Evolutionary conservation across 2,888 invertebrate species (phyloP).

Genomic region (Clusia tigrina): DNA sequence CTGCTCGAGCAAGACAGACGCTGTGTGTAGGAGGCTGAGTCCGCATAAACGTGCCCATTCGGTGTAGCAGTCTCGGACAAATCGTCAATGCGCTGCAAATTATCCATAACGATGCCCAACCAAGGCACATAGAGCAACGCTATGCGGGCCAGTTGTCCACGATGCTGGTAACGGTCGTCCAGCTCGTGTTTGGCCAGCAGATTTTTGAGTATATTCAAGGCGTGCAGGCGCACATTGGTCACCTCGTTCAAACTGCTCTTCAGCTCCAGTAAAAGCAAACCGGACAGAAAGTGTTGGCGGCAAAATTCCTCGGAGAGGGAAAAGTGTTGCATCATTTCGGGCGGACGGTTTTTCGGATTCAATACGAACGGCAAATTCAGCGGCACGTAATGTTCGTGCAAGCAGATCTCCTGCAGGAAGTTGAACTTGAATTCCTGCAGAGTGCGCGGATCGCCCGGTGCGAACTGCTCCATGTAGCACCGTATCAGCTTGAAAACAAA

Average conservation of each 20-base stretch:
- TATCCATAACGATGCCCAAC: slow-evolving; percentile 87
- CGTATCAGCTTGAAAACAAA: slow-evolving; percentile 90
- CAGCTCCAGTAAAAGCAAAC: slow-evolving; percentile 86
- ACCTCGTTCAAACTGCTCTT: slow-evolving; percentile 86
- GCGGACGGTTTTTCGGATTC: slow-evolving; percentile 65
- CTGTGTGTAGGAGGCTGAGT: slow-evolving; percentile 63
- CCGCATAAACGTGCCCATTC: slow-evolving; percentile 62
- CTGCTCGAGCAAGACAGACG: slow-evolving; percentile 70
- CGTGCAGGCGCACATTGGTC: slow-evolving; percentile 80
- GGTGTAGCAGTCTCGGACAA: slow-evolving; percentile 57
- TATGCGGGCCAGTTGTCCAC: slow-evolving; percentile 83
- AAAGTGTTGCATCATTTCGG: slow-evolving; percentile 69
- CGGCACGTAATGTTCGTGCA: slow-evolving; percentile 94
- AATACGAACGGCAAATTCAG: slow-evolving; percentile 84
- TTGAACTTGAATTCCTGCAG: slow-evolving; percentile 92
- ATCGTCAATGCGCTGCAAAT: slow-evolving; percentile 77
- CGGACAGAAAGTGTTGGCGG: slow-evolving; percentile 89
- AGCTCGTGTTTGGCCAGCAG: slow-evolving; percentile 92
- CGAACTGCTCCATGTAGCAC: slow-evolving; percentile 85
- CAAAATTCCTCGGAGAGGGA: slow-evolving; percentile 84
- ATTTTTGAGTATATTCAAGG: slow-evolving; percentile 82
- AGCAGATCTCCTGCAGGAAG: slow-evolving; percentile 88
- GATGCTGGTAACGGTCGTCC: slow-evolving; percentile 87
- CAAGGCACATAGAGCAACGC: slow-evolving; percentile 92
- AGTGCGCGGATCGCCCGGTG: slow-evolving; percentile 79